Conservation (phyloP, 2,797 vertebrate genomes). For the Dermochelys coriacea region DNA sequence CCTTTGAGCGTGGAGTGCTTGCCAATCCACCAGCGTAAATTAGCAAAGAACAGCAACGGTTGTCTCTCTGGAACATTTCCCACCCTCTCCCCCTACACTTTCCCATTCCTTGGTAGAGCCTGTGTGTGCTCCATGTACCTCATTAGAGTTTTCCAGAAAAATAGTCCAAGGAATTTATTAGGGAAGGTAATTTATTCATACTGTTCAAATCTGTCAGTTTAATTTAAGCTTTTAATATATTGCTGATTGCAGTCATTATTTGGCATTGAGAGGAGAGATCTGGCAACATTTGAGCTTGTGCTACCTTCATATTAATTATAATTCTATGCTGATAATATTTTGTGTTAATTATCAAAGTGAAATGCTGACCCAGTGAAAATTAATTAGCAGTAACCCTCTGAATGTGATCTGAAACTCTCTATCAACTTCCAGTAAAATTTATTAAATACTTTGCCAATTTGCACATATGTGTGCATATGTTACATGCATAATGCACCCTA, state of each 20-base stretch:
- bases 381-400: background rate
- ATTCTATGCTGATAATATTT: background rate
- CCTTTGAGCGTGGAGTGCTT: background rate
- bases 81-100: background rate
- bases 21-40: background rate
- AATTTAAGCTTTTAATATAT: slow-evolving; percentile 17
- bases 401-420: background rate
- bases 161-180: background rate
- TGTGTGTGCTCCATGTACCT: background rate
- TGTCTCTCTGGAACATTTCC: background rate
- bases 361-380: background rate
- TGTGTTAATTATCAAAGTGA: background rate
- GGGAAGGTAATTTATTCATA: background rate
- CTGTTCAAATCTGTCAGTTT: background rate
- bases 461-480: background rate
- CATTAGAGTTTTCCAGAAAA: background rate
- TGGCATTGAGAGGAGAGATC: background rate
- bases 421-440: background rate
- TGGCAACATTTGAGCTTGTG: background rate
- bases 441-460: background rate
- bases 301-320: background rate
- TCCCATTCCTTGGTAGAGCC: background rate
- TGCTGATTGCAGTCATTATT: background rate
- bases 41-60: background rate
- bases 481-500: background rate